Evolutionary conservation across 2,888 invertebrate species (phyloP), one percentile per base, ranked within the genome.

Genomic region (Ophioninae sp.): DNA sequence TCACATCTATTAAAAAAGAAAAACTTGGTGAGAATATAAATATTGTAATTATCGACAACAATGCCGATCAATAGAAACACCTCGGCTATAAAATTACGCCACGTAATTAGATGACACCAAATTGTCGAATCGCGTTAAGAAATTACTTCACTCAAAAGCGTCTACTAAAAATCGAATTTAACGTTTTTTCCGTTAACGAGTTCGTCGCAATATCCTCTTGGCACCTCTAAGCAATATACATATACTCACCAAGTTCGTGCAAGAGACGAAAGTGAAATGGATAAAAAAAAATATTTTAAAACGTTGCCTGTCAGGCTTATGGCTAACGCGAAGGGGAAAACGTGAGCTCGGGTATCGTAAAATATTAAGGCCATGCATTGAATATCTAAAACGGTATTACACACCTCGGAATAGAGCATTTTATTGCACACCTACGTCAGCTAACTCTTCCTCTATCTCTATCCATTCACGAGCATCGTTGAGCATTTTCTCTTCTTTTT

Each of bases 371-470:
- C 67, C 64, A 67, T 72, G 61, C 80, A 79, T 80, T 85, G 82
- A 85, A 84, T 83, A 86, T 83, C 76, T 81, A 83, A 80, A 82
- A 79, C 61, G 75, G n/a, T 64, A 71, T 74, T 44, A 37, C 41
- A 41, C 64, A 56, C 13, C 61, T 79, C 67, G 59, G 71, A 73
- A 22, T 61, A 30, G 59, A 30, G 41, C 63, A 63, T 39, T 67
- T 65, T 30, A 41, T 44, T 17, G 13, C 51, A 59, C 51, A 10
- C 37, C 65, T 68, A 61, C 73, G 39, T 51, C 67, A 73, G 22
- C 56, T 69, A 41, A 63, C n/a, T 67, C 56, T 65, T 22, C 37
- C 58, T 23, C 67, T 17, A 41, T 67, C 6, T 39, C n/a, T 51
- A 5, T 51, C 51, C 51, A 51, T 51, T 10, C 3, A 65, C 13